Evolutionary conservation across 2,888 invertebrate species (phyloP).

Genomic region (Pherbina coryleti): DNA sequence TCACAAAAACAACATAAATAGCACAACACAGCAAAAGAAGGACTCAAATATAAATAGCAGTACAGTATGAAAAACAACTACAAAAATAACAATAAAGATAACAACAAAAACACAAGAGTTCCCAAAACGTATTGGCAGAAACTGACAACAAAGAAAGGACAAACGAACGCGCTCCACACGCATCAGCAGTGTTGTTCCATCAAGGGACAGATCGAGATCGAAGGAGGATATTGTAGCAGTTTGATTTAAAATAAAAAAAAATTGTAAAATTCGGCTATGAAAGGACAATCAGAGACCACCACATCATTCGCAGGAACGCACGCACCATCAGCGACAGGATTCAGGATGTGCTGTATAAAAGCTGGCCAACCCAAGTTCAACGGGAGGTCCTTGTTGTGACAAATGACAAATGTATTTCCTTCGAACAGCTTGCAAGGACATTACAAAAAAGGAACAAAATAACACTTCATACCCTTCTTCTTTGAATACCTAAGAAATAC

Average conservation of each 20-base stretch:
- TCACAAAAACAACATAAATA: background rate
- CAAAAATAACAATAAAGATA: background rate
- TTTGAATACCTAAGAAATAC: no score
- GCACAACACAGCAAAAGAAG: background rate
- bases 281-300: slow-evolving; percentile 57
- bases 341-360: slow-evolving; percentile 58
- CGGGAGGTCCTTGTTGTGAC: slow-evolving; percentile 61
- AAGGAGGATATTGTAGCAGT: slow-evolving; percentile 63
- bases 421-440: slow-evolving; percentile 48
- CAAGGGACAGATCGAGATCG: slow-evolving; percentile 35
- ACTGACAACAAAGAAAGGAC: slow-evolving; percentile 1
- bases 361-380: slow-evolving; percentile 43
- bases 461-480: slow-evolving; percentile 37
- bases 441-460: background rate
- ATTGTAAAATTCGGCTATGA: slow-evolving; percentile 45
- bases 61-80: background rate
- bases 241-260: slow-evolving; percentile 51
- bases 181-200: background rate
- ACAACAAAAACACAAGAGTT: background rate
- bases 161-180: background rate
- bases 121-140: background rate
- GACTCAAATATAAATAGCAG: background rate
- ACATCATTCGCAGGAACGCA: slow-evolving; percentile 45
- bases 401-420: slow-evolving; percentile 65
- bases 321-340: slow-evolving; percentile 41